Percentiles rank a stretch among this genome's conserved stretches.
Evolutionary conservation across 1,140 invertebrate genomes (phyloP).

Genomic region (Physella acuta): DNA sequence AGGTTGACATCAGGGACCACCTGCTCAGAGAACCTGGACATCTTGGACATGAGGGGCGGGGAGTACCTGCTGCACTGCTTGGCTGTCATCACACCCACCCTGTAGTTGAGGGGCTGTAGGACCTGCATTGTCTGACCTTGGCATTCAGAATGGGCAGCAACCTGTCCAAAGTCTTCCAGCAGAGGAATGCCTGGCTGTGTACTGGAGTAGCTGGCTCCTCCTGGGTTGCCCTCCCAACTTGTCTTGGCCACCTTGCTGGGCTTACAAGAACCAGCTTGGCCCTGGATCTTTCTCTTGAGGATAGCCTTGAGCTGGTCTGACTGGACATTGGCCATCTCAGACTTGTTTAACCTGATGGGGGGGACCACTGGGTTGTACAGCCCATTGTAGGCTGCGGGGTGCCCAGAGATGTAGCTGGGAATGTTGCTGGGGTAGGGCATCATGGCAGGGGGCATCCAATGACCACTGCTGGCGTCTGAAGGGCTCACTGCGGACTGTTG

Average conservation of each 20-base stretch:
- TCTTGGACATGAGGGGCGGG: not conserved
- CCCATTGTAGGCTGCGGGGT: not conserved
- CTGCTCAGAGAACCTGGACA: slow-evolving; percentile 35
- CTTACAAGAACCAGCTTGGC: slow-evolving; percentile 31
- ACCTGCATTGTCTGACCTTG: slow-evolving; percentile 9
- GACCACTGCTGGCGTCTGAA: slow-evolving; percentile 7
- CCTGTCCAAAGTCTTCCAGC: slow-evolving; percentile 9
- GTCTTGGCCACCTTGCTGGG: slow-evolving; percentile 44
- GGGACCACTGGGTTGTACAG: not conserved
- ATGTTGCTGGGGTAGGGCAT: slow-evolving; percentile 14
- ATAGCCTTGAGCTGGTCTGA: slow-evolving; percentile 45
- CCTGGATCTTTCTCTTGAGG: slow-evolving; percentile 50
- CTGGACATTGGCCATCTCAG: slow-evolving; percentile 29
- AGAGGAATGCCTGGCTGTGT: slow-evolving; percentile 7
- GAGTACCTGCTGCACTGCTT: not conserved
- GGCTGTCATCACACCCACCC: not conserved
- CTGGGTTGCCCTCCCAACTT: slow-evolving; percentile 27
- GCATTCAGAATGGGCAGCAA: not conserved
- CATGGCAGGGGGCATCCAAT: slow-evolving; percentile 9
- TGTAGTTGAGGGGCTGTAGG: not conserved
- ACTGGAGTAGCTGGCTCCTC: slow-evolving; percentile 9
- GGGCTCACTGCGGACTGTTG: slow-evolving; percentile 6
- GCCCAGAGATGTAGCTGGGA: not conserved
- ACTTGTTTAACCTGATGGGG: slow-evolving; percentile 7
- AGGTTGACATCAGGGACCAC: slow-evolving; percentile 48